Evolutionary conservation across 2,113 vertebrate species (phyloP).

Genomic region (Tonatia bakeri): DNA sequence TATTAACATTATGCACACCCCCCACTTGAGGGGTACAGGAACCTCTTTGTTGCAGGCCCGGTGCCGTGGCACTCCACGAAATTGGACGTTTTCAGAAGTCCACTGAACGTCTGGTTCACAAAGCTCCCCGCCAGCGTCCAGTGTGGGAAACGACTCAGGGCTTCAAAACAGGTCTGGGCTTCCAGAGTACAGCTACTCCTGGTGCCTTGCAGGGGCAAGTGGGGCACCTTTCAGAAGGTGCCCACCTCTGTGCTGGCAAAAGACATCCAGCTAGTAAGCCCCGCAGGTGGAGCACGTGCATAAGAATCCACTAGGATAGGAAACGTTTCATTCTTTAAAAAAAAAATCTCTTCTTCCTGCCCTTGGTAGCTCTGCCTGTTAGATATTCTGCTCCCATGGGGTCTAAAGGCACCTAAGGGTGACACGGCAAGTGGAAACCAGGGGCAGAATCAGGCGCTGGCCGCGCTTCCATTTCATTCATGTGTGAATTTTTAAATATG

Average conservation of each 20-base stretch:
- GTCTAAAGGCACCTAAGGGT: background rate
- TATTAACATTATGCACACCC: background rate
- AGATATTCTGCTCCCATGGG: background rate
- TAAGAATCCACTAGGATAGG: background rate
- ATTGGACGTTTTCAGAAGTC: background rate
- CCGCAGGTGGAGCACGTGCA: background rate
- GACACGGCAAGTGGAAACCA: background rate
- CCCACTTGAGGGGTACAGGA: background rate
- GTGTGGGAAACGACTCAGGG: background rate
- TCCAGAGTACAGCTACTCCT: background rate
- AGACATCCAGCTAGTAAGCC: background rate
- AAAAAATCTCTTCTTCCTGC: background rate
- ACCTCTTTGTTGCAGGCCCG: background rate
- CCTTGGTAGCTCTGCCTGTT: background rate
- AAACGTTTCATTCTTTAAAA: background rate
- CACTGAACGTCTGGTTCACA: background rate
- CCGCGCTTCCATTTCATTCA: background rate
- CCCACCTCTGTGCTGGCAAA: background rate
- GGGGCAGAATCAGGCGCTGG: background rate
- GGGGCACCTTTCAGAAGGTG: background rate
- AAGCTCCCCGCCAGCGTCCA: background rate
- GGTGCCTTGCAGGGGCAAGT: background rate
- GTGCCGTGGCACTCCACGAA: background rate
- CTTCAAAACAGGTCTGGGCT: background rate
- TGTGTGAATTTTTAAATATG: background rate